Evolutionary conservation across 2,888 invertebrate genomes (phyloP).

Genomic region (Calliopum simillimum): DNA sequence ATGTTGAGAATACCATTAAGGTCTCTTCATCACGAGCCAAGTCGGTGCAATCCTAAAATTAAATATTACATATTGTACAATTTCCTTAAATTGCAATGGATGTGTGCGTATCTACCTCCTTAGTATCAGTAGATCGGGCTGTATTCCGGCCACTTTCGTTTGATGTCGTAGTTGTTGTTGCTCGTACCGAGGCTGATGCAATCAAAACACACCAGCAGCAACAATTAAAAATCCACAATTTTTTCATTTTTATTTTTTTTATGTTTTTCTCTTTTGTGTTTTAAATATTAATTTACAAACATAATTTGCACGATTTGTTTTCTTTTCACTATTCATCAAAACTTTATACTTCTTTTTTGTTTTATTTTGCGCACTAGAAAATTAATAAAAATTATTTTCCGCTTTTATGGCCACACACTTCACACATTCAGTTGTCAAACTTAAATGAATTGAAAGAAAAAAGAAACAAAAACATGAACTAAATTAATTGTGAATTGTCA

Average conservation of each 20-base stretch:
- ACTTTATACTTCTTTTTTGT: no score
- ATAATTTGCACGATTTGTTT: no score
- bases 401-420: no score
- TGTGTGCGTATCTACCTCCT: conserved; percentile 26
- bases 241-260: conserved; percentile 38
- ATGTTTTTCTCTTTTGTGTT: conserved; percentile 5
- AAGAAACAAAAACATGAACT: no score
- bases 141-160: conserved; percentile 6
- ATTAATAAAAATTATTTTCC: no score
- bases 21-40: conserved; percentile 79
- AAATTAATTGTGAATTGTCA: no score
- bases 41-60: conserved; percentile 70
- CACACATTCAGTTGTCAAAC: no score
- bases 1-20: conserved; percentile 88
- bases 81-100: background rate
- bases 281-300: no score
- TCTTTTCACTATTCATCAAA: no score
- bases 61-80: background rate
- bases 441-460: no score
- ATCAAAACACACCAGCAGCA: conserved; percentile 45
- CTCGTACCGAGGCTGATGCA: conserved; percentile 47
- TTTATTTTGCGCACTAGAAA: no score
- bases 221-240: conserved; percentile 36
- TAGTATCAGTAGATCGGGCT: background rate
- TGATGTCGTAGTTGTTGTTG: conserved; percentile 32